Evolutionary conservation across 2,888 invertebrate genomes (phyloP).

Genomic region (Neuroscelio doddi): DNA sequence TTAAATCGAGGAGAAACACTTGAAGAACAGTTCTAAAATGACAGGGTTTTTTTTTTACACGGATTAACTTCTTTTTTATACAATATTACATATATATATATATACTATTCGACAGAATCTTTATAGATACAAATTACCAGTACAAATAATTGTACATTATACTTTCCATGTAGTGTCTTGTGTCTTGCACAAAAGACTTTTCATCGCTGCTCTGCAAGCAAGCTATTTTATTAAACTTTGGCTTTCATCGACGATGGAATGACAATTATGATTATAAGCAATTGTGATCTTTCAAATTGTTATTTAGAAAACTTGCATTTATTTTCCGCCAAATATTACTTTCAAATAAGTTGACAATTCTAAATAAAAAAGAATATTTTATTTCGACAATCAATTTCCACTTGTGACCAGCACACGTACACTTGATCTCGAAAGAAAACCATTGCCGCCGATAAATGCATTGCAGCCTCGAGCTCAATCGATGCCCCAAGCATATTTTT

Average conservation of each 20-base stretch:
- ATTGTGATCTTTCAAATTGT: no score
- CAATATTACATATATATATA: conserved; percentile 40
- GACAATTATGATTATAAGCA: conserved; percentile 1
- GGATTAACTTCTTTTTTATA: conserved; percentile 24
- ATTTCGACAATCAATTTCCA: conserved; percentile 2
- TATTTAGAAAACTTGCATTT: no score
- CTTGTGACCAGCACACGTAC: conserved; percentile 44
- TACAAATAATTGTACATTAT: conserved; percentile 28
- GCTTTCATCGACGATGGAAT: conserved; percentile 39
- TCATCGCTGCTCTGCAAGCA: no score
- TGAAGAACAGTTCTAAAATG: conserved; percentile 11
- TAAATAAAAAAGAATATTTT: no score
- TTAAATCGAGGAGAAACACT: conserved; percentile 24
- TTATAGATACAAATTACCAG: conserved; percentile 5
- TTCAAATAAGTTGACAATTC: no score
- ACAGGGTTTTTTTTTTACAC: conserved; percentile 22
- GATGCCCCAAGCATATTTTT: conserved; percentile 16
- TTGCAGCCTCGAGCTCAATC: conserved; percentile 27
- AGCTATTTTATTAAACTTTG: no score
- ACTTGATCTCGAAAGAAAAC: conserved; percentile 7
- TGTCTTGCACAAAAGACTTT: no score
- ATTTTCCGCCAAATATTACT: no score
- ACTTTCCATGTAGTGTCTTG: conserved; percentile 22
- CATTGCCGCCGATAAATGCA: conserved; percentile 35
- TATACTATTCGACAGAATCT: conserved; percentile 25